Base-by-base conservation (phyloP, 2,113 vertebrate genomes). In the Anoura caudifer region DNA sequence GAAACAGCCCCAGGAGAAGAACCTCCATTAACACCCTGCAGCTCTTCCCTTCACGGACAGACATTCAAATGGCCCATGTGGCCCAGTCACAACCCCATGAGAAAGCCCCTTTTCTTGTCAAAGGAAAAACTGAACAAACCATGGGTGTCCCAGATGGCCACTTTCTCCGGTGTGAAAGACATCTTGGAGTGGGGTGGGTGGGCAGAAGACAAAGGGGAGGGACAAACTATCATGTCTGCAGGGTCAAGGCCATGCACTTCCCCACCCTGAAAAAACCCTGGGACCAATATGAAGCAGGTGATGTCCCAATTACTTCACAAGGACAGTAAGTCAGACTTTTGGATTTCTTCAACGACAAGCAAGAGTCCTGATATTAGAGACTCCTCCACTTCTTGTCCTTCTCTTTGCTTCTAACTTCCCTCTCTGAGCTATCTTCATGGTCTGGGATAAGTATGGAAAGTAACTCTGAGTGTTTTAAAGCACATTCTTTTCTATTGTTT, bases 401-500 rank as follows among this genome's bases (percentile, higher is more conserved):
- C 80, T 89, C 79, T 85, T 69, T 91, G 70, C 84, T 94, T 61
- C 31, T 70, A 79, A 7, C 0, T 38, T 20, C 0, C 82, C 83
- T 69, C 67, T 95, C 82, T 47, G 86, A 72, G 54, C 72, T 76
- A 61, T 95, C 91, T 97, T 88, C 33, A 87, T 8, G 86, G 87
- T 89, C 90, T 20, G 47, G 76, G 91, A 80, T 77, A 94, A 22
- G 36, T 15, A 70, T 13, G 69, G 65, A 91, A 93, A 97, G 97
- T 87, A 97, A 85, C 41, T 88, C 67, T 19, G 50, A 93, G 96
- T 69, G 70, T 95, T 94, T 95, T 90, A 96, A 96, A 96, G 96
- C 77, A 50, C 86, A 70, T 26, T 96, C 97, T 97, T 97, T 96
- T 7, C 96, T 43, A 84, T 96, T 97, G 97, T 98, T 77, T 95